Evolutionary conservation across 1,140 invertebrate genomes (phyloP).

Genomic region (Tetramorium parvispinum): DNA sequence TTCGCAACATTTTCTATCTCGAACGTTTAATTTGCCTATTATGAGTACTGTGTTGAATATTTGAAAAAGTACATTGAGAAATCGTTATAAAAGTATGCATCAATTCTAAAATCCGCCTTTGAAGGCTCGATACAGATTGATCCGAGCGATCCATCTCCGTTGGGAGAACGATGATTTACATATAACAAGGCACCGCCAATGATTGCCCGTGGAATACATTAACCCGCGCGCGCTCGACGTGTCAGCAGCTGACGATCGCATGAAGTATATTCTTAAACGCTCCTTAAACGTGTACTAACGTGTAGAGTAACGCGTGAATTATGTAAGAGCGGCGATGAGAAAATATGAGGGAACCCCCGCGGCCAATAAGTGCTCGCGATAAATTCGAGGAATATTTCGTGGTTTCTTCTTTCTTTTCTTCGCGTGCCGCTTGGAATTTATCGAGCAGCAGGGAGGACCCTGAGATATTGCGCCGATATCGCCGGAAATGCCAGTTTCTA

Average conservation of each 20-base stretch:
- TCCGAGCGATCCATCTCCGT: constrained; percentile 69
- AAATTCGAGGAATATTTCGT: constrained; percentile 40
- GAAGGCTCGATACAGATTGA: constrained; percentile 32
- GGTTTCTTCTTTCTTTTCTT: constrained; percentile 30
- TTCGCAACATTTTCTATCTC: not conserved
- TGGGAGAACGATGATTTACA: constrained; percentile 71
- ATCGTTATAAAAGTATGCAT: not conserved
- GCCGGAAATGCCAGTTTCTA: constrained; percentile 17
- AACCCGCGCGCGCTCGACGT: constrained; percentile 56
- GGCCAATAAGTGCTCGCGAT: constrained; percentile 35
- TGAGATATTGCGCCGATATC: constrained; percentile 44
- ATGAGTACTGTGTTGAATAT: not conserved
- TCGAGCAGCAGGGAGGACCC: constrained; percentile 1
- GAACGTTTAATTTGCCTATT: not conserved
- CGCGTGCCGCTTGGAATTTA: constrained; percentile 35
- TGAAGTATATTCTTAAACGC: constrained; percentile 24
- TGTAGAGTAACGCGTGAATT: constrained; percentile 9
- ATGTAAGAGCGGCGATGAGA: constrained; percentile 13
- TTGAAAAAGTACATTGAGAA: not conserved
- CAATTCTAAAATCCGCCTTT: constrained; percentile 56
- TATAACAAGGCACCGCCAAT: constrained; percentile 76
- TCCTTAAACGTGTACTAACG: not conserved
- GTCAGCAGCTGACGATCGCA: constrained; percentile 17
- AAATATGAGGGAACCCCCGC: not conserved
- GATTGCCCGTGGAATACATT: constrained; percentile 75